Conservation (phyloP, 1,140 invertebrate species). For the Trissolcus basalis region DNA sequence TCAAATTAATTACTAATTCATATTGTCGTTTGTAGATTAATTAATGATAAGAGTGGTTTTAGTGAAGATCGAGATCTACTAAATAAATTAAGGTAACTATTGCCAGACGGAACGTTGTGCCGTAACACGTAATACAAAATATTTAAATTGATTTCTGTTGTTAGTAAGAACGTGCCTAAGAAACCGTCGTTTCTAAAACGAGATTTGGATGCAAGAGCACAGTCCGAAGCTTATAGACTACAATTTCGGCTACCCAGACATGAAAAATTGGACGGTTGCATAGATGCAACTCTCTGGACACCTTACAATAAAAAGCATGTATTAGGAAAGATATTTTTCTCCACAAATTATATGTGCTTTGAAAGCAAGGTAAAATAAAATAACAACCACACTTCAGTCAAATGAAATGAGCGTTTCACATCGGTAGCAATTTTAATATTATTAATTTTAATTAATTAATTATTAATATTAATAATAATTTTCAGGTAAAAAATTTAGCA, state of each 20-base stretch:
- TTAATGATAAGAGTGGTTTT: constrained; percentile 90
- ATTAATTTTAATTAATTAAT: too few relatives aligned
- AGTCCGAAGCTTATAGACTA: constrained; percentile 90
- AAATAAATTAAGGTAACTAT: constrained; percentile 83
- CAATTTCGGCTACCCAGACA: constrained; percentile 89
- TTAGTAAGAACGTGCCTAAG: constrained; percentile 88
- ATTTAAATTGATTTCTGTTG: not conserved
- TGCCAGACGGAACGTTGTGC: not conserved
- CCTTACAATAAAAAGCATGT: constrained; percentile 95
- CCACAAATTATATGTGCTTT: constrained; percentile 97
- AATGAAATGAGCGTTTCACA: too few relatives aligned
- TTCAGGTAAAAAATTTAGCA: constrained; percentile 88
- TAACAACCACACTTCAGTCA: too few relatives aligned
- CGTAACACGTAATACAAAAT: not conserved
- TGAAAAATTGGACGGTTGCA: constrained; percentile 95
- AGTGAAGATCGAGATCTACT: constrained; percentile 89
- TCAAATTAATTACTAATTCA: constrained; percentile 31
- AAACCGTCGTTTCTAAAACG: constrained; percentile 92
- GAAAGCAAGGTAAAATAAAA: constrained; percentile 88
- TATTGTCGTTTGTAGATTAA: constrained; percentile 79
- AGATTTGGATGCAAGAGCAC: constrained; percentile 94
- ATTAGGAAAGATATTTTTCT: constrained; percentile 93
- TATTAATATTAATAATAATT: constrained; percentile 46
- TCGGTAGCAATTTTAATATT: too few relatives aligned
- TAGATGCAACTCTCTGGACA: constrained; percentile 94